Evolutionary conservation across 2,888 invertebrate genomes (phyloP).

Genomic region (Oconnorella tubifera): DNA sequence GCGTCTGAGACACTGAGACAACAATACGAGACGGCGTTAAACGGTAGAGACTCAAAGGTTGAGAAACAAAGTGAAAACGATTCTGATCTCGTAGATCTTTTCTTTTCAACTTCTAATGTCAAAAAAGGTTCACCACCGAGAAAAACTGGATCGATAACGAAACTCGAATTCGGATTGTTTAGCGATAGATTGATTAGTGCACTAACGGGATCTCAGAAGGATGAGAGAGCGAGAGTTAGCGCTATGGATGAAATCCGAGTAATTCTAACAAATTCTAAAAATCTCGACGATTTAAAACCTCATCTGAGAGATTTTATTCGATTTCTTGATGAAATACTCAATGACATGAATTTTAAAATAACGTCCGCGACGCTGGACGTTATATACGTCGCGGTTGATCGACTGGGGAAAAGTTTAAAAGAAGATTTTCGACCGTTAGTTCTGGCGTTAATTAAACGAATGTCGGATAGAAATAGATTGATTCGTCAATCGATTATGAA

Average conservation of each 20-base stretch:
- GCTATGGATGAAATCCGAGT: conserved; percentile 63
- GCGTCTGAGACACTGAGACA: neutral
- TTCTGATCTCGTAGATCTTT: neutral
- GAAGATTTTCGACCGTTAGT: conserved; percentile 58
- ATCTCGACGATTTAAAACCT: conserved; percentile 59
- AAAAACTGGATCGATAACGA: neutral
- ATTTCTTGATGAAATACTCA: conserved; percentile 62
- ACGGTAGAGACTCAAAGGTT: neutral
- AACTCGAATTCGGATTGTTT: conserved; percentile 55
- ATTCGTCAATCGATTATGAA: conserved; percentile 43
- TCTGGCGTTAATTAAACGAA: conserved; percentile 56
- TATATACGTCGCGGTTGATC: conserved; percentile 56
- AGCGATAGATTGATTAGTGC: conserved; percentile 55
- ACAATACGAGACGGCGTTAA: neutral
- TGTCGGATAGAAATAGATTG: conserved; percentile 60
- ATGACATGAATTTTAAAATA: conserved; percentile 63
- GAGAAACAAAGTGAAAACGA: neutral
- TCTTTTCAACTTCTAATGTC: neutral
- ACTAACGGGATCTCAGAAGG: conserved; percentile 60
- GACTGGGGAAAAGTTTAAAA: conserved; percentile 54
- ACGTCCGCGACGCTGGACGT: conserved; percentile 59
- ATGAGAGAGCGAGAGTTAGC: conserved; percentile 62
- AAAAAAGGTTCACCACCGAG: neutral
- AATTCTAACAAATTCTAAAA: conserved; percentile 56
- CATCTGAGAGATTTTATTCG: conserved; percentile 64